Conservation (phyloP, 1,140 invertebrate species). For the Brachionus rotundiformis region DNA sequence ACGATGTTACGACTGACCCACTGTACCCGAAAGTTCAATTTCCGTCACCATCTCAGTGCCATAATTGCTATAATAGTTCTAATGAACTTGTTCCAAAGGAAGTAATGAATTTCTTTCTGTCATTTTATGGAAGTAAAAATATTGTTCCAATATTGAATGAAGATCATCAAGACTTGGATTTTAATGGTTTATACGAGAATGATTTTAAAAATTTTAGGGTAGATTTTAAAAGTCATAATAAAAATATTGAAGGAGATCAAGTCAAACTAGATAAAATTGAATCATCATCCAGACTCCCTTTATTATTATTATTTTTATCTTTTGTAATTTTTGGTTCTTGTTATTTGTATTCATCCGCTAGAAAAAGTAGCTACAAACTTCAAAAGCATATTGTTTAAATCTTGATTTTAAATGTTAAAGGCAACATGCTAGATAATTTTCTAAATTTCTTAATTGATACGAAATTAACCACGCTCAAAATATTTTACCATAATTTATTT, state of each 20-base stretch:
- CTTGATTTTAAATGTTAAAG: neutral
- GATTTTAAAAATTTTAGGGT: neutral
- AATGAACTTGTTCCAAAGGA: neutral
- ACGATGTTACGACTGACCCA: slow-evolving; percentile 86
- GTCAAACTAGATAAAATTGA: neutral
- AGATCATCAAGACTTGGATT: neutral
- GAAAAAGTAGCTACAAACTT: slow-evolving; percentile 7
- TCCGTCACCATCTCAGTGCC: slow-evolving; percentile 73
- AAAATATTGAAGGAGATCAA: neutral
- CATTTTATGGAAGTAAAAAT: slow-evolving; percentile 20
- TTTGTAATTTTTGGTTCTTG: slow-evolving; percentile 4
- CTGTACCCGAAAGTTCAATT: slow-evolving; percentile 85
- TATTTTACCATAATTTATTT: neutral
- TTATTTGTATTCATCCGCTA: neutral
- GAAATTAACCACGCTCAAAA: neutral
- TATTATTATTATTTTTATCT: neutral
- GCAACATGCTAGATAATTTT: too few relatives aligned
- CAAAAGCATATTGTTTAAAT: slow-evolving; percentile 31
- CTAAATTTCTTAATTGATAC: neutral
- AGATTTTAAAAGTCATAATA: neutral
- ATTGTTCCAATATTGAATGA: neutral
- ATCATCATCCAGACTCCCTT: neutral
- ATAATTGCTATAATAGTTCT: slow-evolving; percentile 68
- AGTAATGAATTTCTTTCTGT: neutral
- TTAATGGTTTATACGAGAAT: neutral